Evolutionary conservation across 2,113 vertebrate genomes (phyloP).

Genomic region (Falco punctatus): DNA sequence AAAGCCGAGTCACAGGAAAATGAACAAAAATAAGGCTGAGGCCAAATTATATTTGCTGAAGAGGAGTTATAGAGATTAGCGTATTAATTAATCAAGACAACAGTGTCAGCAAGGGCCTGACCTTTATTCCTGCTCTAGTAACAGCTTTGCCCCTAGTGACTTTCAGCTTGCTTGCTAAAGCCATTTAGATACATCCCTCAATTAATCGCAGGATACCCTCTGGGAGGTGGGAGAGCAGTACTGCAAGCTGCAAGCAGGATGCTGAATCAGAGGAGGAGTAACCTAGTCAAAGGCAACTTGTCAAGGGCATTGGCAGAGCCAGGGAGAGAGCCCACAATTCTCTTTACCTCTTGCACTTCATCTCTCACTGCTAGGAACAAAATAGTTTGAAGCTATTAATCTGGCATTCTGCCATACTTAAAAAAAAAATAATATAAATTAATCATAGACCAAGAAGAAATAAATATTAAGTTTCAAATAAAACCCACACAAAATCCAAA

Average conservation of each 20-base stretch:
- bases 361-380: background rate
- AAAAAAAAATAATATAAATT: background rate
- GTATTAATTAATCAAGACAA: conserved; percentile 55
- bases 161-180: background rate
- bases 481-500: fast-evolving
- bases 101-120: conserved; percentile 19
- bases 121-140: conserved; percentile 47
- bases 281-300: background rate
- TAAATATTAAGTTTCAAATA: background rate
- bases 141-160: conserved; percentile 14
- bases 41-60: conserved; percentile 49
- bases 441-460: background rate
- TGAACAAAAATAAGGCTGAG: background rate
- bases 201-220: conserved; percentile 3
- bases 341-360: background rate
- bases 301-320: conserved; percentile 4
- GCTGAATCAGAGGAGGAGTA: conserved; percentile 12
- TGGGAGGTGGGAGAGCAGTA: background rate
- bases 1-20: background rate
- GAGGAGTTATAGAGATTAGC: conserved; percentile 47
- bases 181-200: conserved; percentile 37
- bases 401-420: background rate
- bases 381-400: background rate
- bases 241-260: background rate
- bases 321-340: background rate